Conservation (phyloP, 2,113 vertebrate species). For the Tretioscincus oriximinensis region DNA sequence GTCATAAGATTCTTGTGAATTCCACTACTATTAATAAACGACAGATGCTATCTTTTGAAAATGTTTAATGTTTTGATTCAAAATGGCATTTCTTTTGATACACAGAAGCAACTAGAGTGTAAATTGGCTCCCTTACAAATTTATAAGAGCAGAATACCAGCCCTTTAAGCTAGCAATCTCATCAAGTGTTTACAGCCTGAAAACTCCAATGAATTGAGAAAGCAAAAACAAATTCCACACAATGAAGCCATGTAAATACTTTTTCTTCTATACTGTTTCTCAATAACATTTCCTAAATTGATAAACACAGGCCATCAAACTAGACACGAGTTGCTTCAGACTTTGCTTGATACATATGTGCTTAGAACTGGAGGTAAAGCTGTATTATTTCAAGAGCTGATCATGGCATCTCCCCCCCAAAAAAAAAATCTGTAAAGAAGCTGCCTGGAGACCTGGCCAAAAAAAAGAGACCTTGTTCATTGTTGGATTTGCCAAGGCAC, state of each 20-base stretch:
- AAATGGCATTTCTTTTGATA: slow-evolving; percentile 24
- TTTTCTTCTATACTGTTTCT: background rate
- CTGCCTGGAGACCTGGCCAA: no score
- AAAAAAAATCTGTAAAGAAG: no score
- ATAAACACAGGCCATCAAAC: background rate
- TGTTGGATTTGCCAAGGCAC: no score
- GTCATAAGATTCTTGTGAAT: background rate
- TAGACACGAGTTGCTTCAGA: background rate
- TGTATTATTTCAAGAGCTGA: no score
- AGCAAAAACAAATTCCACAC: background rate
- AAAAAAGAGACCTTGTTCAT: no score
- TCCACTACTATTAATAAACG: background rate
- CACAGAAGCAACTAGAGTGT: background rate
- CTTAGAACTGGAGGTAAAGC: no score
- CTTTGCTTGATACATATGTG: no score
- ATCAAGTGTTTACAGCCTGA: slow-evolving; percentile 10
- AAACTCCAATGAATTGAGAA: background rate
- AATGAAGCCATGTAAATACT: slow-evolving; percentile 4
- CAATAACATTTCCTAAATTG: background rate
- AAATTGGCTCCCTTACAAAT: slow-evolving; percentile 5
- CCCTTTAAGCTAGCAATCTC: background rate
- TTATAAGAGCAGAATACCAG: slow-evolving; percentile 15
- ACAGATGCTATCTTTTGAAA: background rate
- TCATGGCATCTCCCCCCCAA: no score
- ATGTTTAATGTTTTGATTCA: slow-evolving; percentile 31